A percentile compares a stretch with the other conserved stretches of the same genome.
These are phyloP conservation scores for Zhengitettix transpicula DNA, from an alignment of 2,888 invertebrate genomes.

Conservation along the genomic window DNA sequence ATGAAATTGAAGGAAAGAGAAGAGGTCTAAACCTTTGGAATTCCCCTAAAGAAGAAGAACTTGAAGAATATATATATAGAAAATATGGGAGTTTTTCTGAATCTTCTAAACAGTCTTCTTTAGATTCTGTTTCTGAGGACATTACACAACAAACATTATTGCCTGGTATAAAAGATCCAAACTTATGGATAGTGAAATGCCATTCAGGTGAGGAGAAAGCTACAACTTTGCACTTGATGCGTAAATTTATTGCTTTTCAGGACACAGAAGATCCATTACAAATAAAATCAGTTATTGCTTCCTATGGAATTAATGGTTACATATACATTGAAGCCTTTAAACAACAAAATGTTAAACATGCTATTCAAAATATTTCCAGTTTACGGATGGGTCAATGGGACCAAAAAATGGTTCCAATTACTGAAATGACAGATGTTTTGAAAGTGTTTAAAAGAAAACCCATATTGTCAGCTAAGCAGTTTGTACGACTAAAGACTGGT, in stretches of 20 bases:
- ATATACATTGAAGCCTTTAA: conserved; percentile 97
- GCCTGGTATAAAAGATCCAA: conserved; percentile 97
- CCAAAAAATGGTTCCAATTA: conserved; percentile 97
- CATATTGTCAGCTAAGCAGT: conserved; percentile 82
- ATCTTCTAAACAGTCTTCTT: conserved; percentile 75
- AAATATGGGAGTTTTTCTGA: conserved; percentile 88
- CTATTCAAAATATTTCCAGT: conserved; percentile 86
- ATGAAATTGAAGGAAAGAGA: conserved; percentile 80
- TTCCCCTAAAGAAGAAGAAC: conserved; percentile 87
- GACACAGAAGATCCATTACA: conserved; percentile 66
- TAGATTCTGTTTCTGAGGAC: conserved; percentile 94
- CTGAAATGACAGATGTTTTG: conserved; percentile 98
- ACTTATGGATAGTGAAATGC: conserved; percentile 98
- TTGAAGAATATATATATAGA: conserved; percentile 85
- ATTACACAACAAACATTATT: conserved; percentile 93
- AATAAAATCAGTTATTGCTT: conserved; percentile 92
- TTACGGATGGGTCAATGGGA: conserved; percentile 84
- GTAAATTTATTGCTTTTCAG: conserved; percentile 87
- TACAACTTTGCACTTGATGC: conserved; percentile 82
- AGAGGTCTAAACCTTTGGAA: conserved; percentile 76
- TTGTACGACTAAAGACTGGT: conserved; percentile 80
- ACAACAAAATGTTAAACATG: conserved; percentile 91
- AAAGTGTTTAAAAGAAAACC: conserved; percentile 92
- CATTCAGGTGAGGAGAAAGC: conserved; percentile 92
- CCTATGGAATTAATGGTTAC: conserved; percentile 93